Evolutionary conservation across 2,797 vertebrate genomes (phyloP), one percentile per base, ranked within the genome.

Genomic region (Menidia menidia): DNA sequence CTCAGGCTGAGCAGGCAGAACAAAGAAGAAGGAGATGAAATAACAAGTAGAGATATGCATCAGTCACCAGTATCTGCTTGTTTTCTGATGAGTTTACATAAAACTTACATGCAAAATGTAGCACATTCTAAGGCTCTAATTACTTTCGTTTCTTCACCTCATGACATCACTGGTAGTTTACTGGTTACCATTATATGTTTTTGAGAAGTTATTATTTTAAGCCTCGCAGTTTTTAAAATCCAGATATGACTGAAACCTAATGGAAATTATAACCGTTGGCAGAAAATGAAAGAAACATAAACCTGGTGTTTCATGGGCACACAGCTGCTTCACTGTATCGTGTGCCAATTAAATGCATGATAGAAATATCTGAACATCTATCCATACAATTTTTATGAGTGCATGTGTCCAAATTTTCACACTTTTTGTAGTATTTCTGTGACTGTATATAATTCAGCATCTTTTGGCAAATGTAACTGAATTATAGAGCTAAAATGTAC

Each of bases 1-100:
- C 92, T 99, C 98, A 3, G 97, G 97, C 97, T 99, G 80, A 83
- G 35, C 48, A 44, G 60, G 45, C 11, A 25, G 60, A 44, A 58
- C n/a, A 30, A 1, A 32, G 16, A 75, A 16, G 60, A 54, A 11
- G 74, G 41, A 71, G 53, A 79, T 7, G 44, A 69, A 64, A 78
- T 6, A 61, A 77, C 41, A 80, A 65, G 4, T 13, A 64, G 35
- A 70, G 15, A 60, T 14, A 30, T 4, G 65, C 48, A 65, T 80
- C 32, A 75, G 68, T 48, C 51, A 74, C 0, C 53, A 13, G 41
- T 52, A 68, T 63, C 0, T 19, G 41, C 30, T 35, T 39, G 16
- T 6, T 41, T 44, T 14, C 71, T 64, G 18, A 62, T 13, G 15
- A 4, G 4, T 4, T 74, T 2, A 31, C 66, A 31, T 19, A 52